A percentile compares a stretch with the other conserved stretches of the same genome.
Evolutionary conservation across 2,113 vertebrate species (phyloP).

Genomic region (Kryptolebias marmoratus): DNA sequence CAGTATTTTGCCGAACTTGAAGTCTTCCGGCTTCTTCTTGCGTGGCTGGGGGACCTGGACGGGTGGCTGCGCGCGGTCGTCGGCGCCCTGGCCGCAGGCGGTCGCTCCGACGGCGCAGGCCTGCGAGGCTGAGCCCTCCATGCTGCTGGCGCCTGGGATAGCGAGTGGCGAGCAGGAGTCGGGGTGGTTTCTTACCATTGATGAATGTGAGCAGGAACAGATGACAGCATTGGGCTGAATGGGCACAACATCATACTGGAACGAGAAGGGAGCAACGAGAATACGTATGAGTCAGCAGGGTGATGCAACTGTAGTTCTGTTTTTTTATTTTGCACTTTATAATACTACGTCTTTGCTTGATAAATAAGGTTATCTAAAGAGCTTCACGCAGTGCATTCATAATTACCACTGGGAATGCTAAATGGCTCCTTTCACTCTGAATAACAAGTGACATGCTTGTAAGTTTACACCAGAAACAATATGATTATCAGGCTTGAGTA

Average conservation of each 20-base stretch:
- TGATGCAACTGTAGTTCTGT: background rate
- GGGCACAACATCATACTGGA: slow-evolving; percentile 96
- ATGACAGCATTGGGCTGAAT: slow-evolving; percentile 95
- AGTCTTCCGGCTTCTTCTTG: slow-evolving; percentile 97
- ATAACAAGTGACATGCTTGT: background rate
- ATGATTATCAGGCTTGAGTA: background rate
- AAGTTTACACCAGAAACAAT: background rate
- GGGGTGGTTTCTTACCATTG: slow-evolving; percentile 96
- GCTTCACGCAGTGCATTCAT: background rate
- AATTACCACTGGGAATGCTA: background rate
- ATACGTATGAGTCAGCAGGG: slow-evolving; percentile 13
- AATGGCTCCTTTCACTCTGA: background rate
- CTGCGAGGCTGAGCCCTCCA: slow-evolving; percentile 86
- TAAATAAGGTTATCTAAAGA: background rate
- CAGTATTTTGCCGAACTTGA: slow-evolving; percentile 96
- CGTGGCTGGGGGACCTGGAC: slow-evolving; percentile 86
- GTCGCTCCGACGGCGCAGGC: slow-evolving; percentile 75
- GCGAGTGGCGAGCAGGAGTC: slow-evolving; percentile 88
- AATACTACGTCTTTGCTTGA: slow-evolving; percentile 1
- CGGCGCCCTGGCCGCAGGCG: slow-evolving; percentile 79
- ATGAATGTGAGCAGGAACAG: slow-evolving; percentile 93
- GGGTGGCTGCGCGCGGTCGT: slow-evolving; percentile 70
- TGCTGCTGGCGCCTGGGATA: slow-evolving; percentile 86
- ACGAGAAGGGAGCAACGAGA: slow-evolving; percentile 40
- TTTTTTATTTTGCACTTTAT: background rate